Conservation (phyloP, 2,888 invertebrate species). For the Callimorpha dominula region DNA sequence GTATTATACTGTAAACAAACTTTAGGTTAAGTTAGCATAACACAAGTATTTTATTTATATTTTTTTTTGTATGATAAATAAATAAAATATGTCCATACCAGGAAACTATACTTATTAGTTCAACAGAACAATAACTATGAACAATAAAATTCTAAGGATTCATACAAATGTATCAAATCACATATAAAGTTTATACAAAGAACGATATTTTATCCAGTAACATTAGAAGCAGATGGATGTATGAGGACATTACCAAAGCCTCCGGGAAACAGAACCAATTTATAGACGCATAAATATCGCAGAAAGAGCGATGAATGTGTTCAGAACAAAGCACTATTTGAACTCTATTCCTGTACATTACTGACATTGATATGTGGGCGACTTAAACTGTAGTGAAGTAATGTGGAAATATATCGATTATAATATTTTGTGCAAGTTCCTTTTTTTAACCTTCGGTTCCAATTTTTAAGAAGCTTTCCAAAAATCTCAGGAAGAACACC, state of each 20-base stretch:
- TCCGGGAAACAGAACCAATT: constrained; percentile 45
- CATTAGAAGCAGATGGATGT: constrained; percentile 41
- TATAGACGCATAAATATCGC: constrained; percentile 51
- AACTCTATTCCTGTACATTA: constrained; percentile 33
- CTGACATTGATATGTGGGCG: constrained; percentile 27
- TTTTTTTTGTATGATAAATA: too few relatives aligned
- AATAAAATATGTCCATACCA: background rate
- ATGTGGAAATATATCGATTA: background rate
- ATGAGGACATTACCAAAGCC: constrained; percentile 50
- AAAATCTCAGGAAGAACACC: background rate
- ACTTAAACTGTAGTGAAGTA: constrained; percentile 10
- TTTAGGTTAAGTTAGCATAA: too few relatives aligned
- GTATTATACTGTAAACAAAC: too few relatives aligned
- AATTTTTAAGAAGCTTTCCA: background rate
- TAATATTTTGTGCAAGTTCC: background rate
- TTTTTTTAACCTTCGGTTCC: background rate
- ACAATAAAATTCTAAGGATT: background rate
- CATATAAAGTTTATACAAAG: background rate
- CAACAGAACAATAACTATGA: background rate
- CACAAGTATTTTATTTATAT: too few relatives aligned
- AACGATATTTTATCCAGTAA: constrained; percentile 40
- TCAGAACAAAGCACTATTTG: constrained; percentile 42
- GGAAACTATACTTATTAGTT: background rate
- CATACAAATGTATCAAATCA: background rate
- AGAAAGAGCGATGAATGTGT: constrained; percentile 43